phyloP scores from a whole-genome alignment of 1,140 invertebrate species.

The Bathynomus jamesi region DNA sequence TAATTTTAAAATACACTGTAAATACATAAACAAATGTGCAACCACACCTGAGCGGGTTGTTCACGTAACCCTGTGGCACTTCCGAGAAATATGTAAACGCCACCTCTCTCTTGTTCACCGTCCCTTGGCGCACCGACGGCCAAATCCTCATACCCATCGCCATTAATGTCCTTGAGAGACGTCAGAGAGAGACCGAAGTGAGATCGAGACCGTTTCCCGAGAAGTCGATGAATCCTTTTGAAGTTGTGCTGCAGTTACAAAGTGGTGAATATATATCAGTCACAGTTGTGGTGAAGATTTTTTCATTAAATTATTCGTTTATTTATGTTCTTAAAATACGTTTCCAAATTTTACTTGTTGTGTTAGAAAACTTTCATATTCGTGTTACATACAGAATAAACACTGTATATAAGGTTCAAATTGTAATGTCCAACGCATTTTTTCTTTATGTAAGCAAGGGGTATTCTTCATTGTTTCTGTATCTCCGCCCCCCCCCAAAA shows the following conservation, averaged over 20 bases:
- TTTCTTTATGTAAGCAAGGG: too few relatives aligned
- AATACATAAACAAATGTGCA: too few relatives aligned
- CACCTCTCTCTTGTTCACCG: conserved; percentile 42
- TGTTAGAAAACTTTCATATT: too few relatives aligned
- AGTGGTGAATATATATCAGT: not conserved
- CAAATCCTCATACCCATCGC: conserved; percentile 79
- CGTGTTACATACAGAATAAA: too few relatives aligned
- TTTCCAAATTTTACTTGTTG: too few relatives aligned
- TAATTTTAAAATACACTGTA: too few relatives aligned
- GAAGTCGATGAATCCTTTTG: not conserved
- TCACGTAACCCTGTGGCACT: conserved; percentile 28
- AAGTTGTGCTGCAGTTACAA: conserved; percentile 24
- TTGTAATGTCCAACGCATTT: too few relatives aligned
- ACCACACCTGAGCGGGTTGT: conserved; percentile 27
- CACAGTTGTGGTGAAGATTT: not conserved
- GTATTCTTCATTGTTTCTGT: too few relatives aligned
- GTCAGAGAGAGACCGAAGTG: conserved; percentile 77
- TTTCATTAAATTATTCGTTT: too few relatives aligned
- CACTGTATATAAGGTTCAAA: too few relatives aligned
- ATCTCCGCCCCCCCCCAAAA: too few relatives aligned
- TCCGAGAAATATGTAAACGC: conserved; percentile 63
- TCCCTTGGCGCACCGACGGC: conserved; percentile 84
- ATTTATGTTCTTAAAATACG: too few relatives aligned
- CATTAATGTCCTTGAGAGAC: conserved; percentile 80
- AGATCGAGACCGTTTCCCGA: conserved; percentile 12